Evolutionary conservation across 2,797 vertebrate species (phyloP).

Genomic region (Semotilus atromaculatus): DNA sequence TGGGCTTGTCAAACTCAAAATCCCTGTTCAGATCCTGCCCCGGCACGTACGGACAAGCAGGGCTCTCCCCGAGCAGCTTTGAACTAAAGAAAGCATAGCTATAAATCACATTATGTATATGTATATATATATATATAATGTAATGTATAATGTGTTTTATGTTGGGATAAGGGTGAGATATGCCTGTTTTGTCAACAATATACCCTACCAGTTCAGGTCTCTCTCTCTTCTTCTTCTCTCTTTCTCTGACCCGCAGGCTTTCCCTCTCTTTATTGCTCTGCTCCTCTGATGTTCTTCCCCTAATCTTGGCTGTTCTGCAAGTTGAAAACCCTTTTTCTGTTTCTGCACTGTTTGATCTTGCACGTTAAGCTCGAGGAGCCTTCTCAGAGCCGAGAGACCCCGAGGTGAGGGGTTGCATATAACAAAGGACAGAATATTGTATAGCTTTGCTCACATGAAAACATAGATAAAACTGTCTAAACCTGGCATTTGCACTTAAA

Average conservation of each 20-base stretch:
- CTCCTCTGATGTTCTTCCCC: conserved; percentile 49
- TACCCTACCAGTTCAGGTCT: not conserved
- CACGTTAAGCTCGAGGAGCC: conserved; percentile 48
- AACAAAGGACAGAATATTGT: conserved; percentile 56
- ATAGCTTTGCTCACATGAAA: conserved; percentile 49
- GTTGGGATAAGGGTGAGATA: conserved; percentile 1
- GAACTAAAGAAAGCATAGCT: conserved; percentile 1
- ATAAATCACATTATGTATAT: conserved; percentile 7
- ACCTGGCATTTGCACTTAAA: conserved; percentile 50
- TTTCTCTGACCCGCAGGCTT: conserved; percentile 30
- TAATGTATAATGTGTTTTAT: conserved; percentile 17
- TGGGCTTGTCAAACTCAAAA: conserved; percentile 46
- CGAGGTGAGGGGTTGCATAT: conserved; percentile 1
- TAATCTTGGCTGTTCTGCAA: conserved; percentile 53
- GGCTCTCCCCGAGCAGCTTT: conserved; percentile 31
- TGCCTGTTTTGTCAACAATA: not conserved
- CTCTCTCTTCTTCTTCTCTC: conserved; percentile 40
- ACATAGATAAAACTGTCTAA: conserved; percentile 51
- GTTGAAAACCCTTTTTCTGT: conserved; percentile 51
- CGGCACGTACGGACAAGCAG: conserved; percentile 31
- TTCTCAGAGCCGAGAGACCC: conserved; percentile 46
- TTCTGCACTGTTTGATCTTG: conserved; percentile 57
- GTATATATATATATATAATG: not conserved
- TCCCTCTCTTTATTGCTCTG: conserved; percentile 30
- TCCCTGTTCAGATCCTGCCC: conserved; percentile 30